Base-by-base conservation (phyloP, 2,113 vertebrate species). In the Tamias sibiricus region DNA sequence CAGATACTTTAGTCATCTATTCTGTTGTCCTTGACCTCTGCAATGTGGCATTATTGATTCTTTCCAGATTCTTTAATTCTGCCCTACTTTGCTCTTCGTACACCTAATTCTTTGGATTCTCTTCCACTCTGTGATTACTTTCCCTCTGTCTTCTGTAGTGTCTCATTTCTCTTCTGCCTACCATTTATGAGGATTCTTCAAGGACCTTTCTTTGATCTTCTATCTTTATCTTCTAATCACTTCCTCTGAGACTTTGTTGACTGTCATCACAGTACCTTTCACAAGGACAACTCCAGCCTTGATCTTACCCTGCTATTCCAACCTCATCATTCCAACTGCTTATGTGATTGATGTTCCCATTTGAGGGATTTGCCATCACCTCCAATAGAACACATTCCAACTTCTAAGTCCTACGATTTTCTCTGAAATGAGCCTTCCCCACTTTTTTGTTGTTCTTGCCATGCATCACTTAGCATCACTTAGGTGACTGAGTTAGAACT, bases 381-480 rank as follows among this genome's bases (percentile, higher is more conserved):
- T 74, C 62, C 64, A 8, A 44, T 14, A 71, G 37, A 44, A 66
- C 6, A 30, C 28, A 16, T 13, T 80, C 26, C 40, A 71, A 49
- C 44, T 42, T 32, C 54, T 57, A 57, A 22, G 24, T 40, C 22
- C 5, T n/a, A 5, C 13, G 12, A 2, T 30, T 69, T 87, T 35
- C 35, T 12, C 35, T 80, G 20, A 4, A 35, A 24, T 13, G 76
- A n/a, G 12, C 57, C n/a, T 9, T 5, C 35, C 32, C 30, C 6
- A 59, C 9, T 3, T 37, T 84, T 37, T 35, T 54, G 57, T 37
- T 57, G 35, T 81, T 57, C 37, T 80, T 20, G 30, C 19, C 26
- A 20, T 16, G 13, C 1, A n/a, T 2, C 71, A 32, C 16, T 47
- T 24, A 40, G 54, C 11, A 32, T 14, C n/a, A 12, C 0, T 4